Evolutionary conservation across 2,113 vertebrate species (phyloP).

Genomic region (Naja naja): DNA sequence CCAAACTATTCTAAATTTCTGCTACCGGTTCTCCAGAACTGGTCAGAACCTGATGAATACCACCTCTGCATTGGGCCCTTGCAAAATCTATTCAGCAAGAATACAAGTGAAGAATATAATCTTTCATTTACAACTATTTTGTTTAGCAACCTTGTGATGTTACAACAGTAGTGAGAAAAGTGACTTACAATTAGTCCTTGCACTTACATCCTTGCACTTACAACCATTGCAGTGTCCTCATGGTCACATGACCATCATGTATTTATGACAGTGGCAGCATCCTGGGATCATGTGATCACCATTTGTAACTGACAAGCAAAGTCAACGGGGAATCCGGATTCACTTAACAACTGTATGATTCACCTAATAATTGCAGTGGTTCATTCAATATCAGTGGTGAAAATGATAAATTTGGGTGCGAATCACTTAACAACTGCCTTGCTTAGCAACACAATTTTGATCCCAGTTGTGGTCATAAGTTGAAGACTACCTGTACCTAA

Average conservation of each 20-base stretch:
- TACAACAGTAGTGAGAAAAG: neutral
- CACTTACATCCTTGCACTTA: neutral
- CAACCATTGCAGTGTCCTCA: neutral
- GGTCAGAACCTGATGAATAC: too few relatives aligned
- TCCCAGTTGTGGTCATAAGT: neutral
- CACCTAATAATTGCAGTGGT: neutral
- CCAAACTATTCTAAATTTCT: too few relatives aligned
- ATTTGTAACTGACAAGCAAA: neutral
- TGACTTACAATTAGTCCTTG: neutral
- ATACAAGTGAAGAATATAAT: neutral
- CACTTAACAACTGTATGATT: neutral
- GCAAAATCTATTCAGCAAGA: neutral
- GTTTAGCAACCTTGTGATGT: neutral
- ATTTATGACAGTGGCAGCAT: neutral
- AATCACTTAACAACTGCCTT: neutral
- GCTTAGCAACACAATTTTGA: neutral
- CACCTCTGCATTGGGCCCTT: neutral
- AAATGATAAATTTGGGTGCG: neutral
- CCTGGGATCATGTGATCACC: neutral
- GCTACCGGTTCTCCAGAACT: too few relatives aligned
- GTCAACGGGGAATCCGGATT: neutral
- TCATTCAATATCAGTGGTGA: neutral
- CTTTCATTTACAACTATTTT: neutral
- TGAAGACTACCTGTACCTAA: neutral
- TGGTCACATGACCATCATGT: neutral